These are phyloP conservation scores for Condylura cristata DNA, from an alignment of 2,113 vertebrate genomes.

Conservation along the genomic window DNA sequence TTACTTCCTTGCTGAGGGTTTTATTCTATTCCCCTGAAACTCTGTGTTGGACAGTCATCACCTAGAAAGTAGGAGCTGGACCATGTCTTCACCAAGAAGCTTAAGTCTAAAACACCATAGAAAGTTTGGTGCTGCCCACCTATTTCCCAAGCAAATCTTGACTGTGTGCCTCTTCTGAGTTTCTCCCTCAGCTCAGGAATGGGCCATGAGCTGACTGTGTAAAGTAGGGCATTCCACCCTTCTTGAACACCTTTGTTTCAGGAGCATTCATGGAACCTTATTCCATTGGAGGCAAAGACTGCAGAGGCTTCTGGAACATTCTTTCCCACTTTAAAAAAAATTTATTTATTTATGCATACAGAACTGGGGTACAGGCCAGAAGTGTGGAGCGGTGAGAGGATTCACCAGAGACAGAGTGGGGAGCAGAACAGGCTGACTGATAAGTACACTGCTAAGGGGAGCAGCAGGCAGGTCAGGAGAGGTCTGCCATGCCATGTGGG, in stretches of 20 bases:
- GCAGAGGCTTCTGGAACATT: background rate
- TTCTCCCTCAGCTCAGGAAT: background rate
- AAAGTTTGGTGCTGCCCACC: background rate
- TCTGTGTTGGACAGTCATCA: too few relatives aligned
- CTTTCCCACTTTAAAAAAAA: background rate
- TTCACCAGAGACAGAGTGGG: too few relatives aligned
- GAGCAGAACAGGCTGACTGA: too few relatives aligned
- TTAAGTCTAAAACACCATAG: background rate
- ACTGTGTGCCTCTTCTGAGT: accelerated
- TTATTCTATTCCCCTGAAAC: background rate
- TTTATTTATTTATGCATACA: too few relatives aligned
- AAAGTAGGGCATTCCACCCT: background rate
- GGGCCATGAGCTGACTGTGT: background rate
- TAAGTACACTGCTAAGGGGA: too few relatives aligned
- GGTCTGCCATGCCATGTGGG: too few relatives aligned
- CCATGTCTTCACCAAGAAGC: background rate
- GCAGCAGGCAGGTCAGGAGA: too few relatives aligned
- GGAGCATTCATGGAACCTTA: background rate
- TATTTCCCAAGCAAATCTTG: background rate
- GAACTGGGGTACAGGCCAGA: too few relatives aligned
- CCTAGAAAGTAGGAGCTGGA: background rate
- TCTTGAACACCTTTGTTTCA: background rate
- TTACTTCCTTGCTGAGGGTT: background rate
- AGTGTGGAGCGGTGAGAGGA: too few relatives aligned
- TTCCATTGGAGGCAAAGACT: background rate